Evolutionary conservation across 2,888 invertebrate species (phyloP).

Genomic region (Cordilura impudica): DNA sequence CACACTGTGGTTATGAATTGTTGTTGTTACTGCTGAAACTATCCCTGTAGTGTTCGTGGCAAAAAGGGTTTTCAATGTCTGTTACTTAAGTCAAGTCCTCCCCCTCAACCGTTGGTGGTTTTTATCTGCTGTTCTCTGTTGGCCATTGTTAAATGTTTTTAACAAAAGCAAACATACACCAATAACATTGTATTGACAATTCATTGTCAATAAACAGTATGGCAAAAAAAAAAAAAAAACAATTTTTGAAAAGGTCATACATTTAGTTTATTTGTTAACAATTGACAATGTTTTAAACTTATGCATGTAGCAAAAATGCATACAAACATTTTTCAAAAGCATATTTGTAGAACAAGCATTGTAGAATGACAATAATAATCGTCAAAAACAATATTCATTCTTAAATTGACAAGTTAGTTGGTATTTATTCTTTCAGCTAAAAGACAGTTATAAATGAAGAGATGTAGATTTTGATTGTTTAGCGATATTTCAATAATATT

Average conservation of each 20-base stretch:
- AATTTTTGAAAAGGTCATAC: constrained; percentile 45
- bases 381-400: constrained; percentile 35
- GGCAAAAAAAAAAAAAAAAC: constrained; percentile 5
- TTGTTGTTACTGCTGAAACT: background rate
- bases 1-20: constrained; percentile 58
- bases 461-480: constrained; percentile 16
- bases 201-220: constrained; percentile 58
- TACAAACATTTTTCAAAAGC: too few relatives aligned
- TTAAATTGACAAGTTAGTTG: constrained; percentile 17
- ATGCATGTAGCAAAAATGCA: too few relatives aligned
- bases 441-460: constrained; percentile 1
- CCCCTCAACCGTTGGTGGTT: constrained; percentile 42
- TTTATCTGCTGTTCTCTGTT: constrained; percentile 16
- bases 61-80: constrained; percentile 12
- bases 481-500: background rate
- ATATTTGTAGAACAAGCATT: background rate
- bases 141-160: constrained; percentile 42
- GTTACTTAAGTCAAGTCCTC: constrained; percentile 18
- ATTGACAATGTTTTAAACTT: constrained; percentile 46
- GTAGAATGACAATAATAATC: constrained; percentile 16
- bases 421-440: background rate
- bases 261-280: constrained; percentile 50
- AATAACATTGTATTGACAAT: constrained; percentile 55
- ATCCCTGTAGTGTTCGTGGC: constrained; percentile 2
- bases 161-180: constrained; percentile 20